A percentile compares a stretch with the other conserved stretches of the same genome.
These are phyloP conservation scores for Himalopsyche phryganea DNA, from an alignment of 1,140 invertebrate genomes.

Conservation along the genomic window DNA sequence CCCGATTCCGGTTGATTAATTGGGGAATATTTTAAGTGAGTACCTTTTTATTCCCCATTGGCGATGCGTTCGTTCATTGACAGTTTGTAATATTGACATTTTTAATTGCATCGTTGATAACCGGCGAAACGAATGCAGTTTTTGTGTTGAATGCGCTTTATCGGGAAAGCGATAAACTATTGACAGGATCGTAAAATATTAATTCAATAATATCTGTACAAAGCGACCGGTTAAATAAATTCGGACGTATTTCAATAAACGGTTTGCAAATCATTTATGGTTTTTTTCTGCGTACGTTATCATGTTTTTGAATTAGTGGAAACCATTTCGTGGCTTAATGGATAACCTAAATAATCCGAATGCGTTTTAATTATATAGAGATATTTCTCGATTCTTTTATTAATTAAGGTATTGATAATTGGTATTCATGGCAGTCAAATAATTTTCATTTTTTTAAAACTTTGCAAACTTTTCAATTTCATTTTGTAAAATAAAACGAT, in stretches of 20 bases:
- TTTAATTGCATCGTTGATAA: background rate
- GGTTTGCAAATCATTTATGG: background rate
- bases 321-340: no score
- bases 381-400: no score
- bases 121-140: background rate
- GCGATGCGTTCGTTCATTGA: background rate
- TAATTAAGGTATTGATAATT: no score
- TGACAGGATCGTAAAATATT: background rate
- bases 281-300: background rate
- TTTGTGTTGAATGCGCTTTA: background rate
- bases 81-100: constrained; percentile 8
- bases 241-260: background rate
- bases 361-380: no score
- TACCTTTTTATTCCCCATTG: constrained; percentile 1
- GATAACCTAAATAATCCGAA: no score
- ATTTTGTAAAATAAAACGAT: no score
- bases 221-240: background rate
- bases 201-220: background rate
- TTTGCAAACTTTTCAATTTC: no score
- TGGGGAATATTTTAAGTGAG: constrained; percentile 19
- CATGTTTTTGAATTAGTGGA: background rate
- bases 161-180: constrained; percentile 1
- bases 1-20: constrained; percentile 16
- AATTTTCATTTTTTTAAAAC: no score
- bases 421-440: no score